These are phyloP conservation scores for Micropterix aruncella DNA, from an alignment of 2,888 invertebrate genomes.

Conservation along the genomic window DNA sequence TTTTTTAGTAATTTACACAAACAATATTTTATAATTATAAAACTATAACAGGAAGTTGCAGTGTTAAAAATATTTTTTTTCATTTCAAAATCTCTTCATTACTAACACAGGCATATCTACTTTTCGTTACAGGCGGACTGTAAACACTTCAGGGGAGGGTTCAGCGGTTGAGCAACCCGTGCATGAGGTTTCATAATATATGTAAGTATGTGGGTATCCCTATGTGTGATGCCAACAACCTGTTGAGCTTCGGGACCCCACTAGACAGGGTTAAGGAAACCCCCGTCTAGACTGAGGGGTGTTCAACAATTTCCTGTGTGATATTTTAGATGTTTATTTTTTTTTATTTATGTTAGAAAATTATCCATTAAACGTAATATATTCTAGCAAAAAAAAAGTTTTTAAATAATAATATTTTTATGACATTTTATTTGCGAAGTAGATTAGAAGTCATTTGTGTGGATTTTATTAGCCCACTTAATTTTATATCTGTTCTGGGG, in stretches of 20 bases:
- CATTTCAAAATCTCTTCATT: too few species aligned
- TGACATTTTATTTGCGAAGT: too few species aligned
- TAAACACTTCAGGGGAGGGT: not conserved
- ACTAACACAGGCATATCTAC: not conserved
- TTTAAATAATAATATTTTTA: too few species aligned
- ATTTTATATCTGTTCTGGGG: too few species aligned
- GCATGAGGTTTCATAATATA: not conserved
- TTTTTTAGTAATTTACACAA: not conserved
- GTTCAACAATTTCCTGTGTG: not conserved
- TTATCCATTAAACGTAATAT: too few species aligned
- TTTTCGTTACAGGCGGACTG: too few species aligned
- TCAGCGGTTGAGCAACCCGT: not conserved
- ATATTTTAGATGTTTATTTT: too few species aligned
- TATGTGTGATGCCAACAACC: not conserved
- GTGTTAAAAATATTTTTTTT: too few species aligned
- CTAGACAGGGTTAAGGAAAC: not conserved
- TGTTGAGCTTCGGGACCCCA: not conserved
- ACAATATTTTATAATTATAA: not conserved
- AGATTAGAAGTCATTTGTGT: too few species aligned
- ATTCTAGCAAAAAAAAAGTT: too few species aligned
- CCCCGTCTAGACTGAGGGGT: not conserved
- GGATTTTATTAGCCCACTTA: too few species aligned
- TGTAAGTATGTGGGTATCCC: not conserved
- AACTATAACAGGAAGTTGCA: not conserved
- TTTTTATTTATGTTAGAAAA: too few species aligned